Conservation (phyloP, 1,140 invertebrate species). For the Ditylenchus dipsaci region DNA sequence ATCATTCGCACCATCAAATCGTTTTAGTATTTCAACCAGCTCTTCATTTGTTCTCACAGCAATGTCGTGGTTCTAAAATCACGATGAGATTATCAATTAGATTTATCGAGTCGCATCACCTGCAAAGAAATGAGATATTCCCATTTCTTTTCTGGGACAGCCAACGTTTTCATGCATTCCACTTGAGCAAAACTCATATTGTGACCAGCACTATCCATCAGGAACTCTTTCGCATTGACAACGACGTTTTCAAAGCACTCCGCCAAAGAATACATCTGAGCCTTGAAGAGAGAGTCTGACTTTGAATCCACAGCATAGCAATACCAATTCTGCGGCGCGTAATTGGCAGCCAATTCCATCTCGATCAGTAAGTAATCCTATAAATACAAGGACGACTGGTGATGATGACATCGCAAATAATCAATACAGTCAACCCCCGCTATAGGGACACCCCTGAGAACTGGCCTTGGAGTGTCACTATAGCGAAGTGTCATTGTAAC, state of each 20-base stretch:
- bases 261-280: constrained; percentile 28
- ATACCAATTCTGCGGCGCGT: constrained; percentile 40
- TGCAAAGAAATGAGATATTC: constrained; percentile 1
- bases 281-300: constrained; percentile 18
- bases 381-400: not conserved
- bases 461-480: too few relatives aligned
- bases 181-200: not conserved
- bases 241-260: constrained; percentile 42
- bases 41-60: not conserved
- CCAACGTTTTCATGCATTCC: constrained; percentile 1
- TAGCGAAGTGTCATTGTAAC: too few relatives aligned
- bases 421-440: too few relatives aligned
- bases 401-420: not conserved
- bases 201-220: constrained; percentile 5
- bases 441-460: too few relatives aligned
- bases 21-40: not conserved
- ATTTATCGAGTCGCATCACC: not conserved
- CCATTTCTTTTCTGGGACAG: not conserved
- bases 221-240: not conserved
- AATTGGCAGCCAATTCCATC: constrained; percentile 33
- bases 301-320: constrained; percentile 46
- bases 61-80: constrained; percentile 11
- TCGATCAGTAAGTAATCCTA: constrained; percentile 44
- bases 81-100: not conserved
- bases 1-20: not conserved